A percentile compares a stretch with the other conserved stretches of the same genome.
Evolutionary conservation across 2,888 invertebrate species (phyloP).

Genomic region (Anarsia innoxiella): DNA sequence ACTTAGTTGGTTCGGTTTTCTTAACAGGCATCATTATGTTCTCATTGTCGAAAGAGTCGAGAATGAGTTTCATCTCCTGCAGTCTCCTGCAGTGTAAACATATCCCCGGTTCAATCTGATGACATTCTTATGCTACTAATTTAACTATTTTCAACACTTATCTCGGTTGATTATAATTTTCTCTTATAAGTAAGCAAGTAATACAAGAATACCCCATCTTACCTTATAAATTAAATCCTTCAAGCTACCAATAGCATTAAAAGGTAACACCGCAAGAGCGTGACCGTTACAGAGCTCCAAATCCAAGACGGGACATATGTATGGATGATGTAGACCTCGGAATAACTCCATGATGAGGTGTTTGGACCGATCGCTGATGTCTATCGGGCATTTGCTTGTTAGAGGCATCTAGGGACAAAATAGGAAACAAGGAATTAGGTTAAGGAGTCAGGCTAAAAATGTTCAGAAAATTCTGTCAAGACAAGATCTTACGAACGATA

Average conservation of each 20-base stretch:
- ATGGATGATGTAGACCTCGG: slow-evolving; percentile 91
- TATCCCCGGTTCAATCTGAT: too few species aligned
- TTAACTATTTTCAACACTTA: too few species aligned
- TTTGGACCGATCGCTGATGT: slow-evolving; percentile 78
- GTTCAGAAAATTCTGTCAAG: neutral
- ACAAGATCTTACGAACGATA: too few species aligned
- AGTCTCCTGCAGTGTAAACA: too few species aligned
- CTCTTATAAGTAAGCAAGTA: too few species aligned
- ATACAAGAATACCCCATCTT: too few species aligned
- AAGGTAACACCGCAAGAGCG: slow-evolving; percentile 86
- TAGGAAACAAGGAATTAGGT: neutral
- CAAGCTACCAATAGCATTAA: slow-evolving; percentile 88
- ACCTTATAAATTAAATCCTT: slow-evolving; percentile 94
- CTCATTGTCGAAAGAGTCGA: too few species aligned
- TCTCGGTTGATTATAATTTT: too few species aligned
- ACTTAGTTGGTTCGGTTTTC: too few species aligned
- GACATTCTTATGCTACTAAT: too few species aligned
- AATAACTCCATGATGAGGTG: slow-evolving; percentile 86
- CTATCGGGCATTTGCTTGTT: slow-evolving; percentile 79
- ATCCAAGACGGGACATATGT: slow-evolving; percentile 92
- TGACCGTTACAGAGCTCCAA: slow-evolving; percentile 83
- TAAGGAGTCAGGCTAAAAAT: neutral
- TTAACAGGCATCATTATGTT: too few species aligned
- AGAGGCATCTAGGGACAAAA: slow-evolving; percentile 72
- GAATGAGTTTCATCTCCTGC: too few species aligned